A percentile compares a stretch with the other conserved stretches of the same genome.
Evolutionary conservation across 1,140 invertebrate species (phyloP).

Genomic region (Anastrepha obliqua): DNA sequence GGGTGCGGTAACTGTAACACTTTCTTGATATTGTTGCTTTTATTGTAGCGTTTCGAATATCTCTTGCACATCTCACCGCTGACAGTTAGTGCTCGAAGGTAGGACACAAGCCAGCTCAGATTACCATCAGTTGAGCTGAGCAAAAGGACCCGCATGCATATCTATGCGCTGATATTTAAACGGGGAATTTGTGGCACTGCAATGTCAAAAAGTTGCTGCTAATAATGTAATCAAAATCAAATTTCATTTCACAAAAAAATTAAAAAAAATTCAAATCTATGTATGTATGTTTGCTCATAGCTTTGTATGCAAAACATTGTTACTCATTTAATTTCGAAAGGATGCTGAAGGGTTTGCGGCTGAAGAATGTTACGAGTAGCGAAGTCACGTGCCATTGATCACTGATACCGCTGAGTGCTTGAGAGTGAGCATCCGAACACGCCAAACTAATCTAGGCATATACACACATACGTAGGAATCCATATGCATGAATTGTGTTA

Average conservation of each 20-base stretch:
- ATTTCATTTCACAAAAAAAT: conserved; percentile 27
- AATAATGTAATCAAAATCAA: conserved; percentile 48
- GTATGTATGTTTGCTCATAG: neutral
- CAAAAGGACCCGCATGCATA: neutral
- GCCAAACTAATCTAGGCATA: neutral
- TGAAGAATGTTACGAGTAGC: neutral
- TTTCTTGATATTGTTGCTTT: conserved; percentile 5
- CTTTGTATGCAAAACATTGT: neutral
- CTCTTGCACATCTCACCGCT: conserved; percentile 12
- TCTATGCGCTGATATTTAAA: neutral
- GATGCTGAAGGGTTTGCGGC: conserved; percentile 24
- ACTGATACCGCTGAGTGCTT: neutral
- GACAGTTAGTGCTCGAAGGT: conserved; percentile 21
- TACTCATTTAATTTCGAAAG: conserved; percentile 20
- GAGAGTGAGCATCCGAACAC: neutral
- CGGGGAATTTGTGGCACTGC: neutral
- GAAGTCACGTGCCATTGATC: conserved; percentile 4
- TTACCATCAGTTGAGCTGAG: conserved; percentile 1
- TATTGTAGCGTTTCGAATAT: neutral
- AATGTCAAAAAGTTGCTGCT: conserved; percentile 39
- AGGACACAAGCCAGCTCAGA: conserved; percentile 34
- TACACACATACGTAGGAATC: too few species aligned
- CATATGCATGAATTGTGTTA: neutral
- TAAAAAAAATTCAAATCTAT: neutral
- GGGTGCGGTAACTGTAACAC: conserved; percentile 20